Evolutionary conservation across 1,140 invertebrate genomes (phyloP).

Genomic region (Lepidotrigona ventralis): DNA sequence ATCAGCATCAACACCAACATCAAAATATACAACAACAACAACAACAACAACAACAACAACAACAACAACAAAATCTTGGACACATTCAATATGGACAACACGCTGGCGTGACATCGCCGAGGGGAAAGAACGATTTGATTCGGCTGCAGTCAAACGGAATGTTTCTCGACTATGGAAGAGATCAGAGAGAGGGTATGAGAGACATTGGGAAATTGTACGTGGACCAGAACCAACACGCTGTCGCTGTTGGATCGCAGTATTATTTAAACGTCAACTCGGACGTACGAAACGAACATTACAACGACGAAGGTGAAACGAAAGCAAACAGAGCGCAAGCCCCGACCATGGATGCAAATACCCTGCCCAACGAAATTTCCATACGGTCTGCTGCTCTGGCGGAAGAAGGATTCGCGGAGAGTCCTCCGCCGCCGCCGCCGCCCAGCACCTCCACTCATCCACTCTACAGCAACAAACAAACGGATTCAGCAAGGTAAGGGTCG

Average conservation of each 20-base stretch:
- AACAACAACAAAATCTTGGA: constrained; percentile 17
- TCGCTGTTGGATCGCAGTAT: constrained; percentile 52
- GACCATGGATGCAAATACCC: constrained; percentile 60
- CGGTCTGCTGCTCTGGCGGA: constrained; percentile 70
- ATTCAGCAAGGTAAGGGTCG: constrained; percentile 67
- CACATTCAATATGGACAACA: constrained; percentile 55
- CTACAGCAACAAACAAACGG: constrained; percentile 78
- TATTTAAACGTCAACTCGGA: constrained; percentile 68
- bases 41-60: background rate
- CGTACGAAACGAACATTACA: constrained; percentile 66
- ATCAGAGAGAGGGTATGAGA: constrained; percentile 44
- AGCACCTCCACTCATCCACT: constrained; percentile 87
- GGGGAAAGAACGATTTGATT: constrained; percentile 16
- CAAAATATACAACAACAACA: constrained; percentile 30
- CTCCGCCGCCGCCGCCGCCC: constrained; percentile 87
- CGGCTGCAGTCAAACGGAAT: constrained; percentile 25
- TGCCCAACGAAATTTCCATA: constrained; percentile 34
- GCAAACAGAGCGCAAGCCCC: constrained; percentile 57
- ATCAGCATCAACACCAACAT: constrained; percentile 11
- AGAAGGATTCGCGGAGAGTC: constrained; percentile 79
- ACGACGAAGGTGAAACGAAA: constrained; percentile 52
- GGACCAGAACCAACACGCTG: constrained; percentile 69
- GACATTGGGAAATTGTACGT: constrained; percentile 59
- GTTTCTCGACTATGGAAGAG: constrained; percentile 50
- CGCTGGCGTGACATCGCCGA: constrained; percentile 22